phyloP scores from a whole-genome alignment of 2,888 invertebrate genomes.

The Eugnorisma glareosa region DNA sequence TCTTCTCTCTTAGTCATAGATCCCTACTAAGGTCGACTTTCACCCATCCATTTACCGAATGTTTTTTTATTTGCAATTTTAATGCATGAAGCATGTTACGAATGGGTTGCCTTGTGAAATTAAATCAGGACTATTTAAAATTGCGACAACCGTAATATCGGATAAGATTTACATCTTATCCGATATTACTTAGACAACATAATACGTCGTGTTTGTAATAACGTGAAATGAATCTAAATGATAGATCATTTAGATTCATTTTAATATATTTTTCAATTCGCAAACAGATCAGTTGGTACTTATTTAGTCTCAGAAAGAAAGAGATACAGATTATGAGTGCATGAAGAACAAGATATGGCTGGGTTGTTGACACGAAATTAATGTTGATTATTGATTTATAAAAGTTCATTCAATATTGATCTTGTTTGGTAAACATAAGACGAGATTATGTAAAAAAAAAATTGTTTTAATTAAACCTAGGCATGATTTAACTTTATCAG shows the following conservation, averaged over 20 bases:
- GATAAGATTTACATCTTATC: too few relatives aligned
- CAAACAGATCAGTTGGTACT: not conserved
- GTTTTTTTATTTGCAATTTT: not conserved
- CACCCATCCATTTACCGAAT: not conserved
- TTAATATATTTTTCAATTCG: not conserved
- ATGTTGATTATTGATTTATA: not conserved
- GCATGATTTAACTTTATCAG: not conserved
- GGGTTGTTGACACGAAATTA: not conserved
- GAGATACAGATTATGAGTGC: not conserved
- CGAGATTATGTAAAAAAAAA: not conserved
- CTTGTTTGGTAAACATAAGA: not conserved
- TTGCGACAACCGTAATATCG: not conserved
- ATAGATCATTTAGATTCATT: too few relatives aligned
- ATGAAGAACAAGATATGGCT: not conserved
- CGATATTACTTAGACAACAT: not conserved
- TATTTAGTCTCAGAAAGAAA: not conserved
- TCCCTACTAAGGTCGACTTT: not conserved
- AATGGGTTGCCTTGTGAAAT: not conserved
- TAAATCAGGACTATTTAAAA: not conserved
- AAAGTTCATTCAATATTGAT: not conserved
- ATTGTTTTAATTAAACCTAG: not conserved
- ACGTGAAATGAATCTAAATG: too few relatives aligned
- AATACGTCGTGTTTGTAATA: not conserved
- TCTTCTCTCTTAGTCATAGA: constrained; percentile 37
- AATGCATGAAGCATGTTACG: not conserved